Evolutionary conservation across 2,113 vertebrate species (phyloP), one percentile per base, ranked within the genome.

Genomic region (Sinocyclocheilus rhinocerous): DNA sequence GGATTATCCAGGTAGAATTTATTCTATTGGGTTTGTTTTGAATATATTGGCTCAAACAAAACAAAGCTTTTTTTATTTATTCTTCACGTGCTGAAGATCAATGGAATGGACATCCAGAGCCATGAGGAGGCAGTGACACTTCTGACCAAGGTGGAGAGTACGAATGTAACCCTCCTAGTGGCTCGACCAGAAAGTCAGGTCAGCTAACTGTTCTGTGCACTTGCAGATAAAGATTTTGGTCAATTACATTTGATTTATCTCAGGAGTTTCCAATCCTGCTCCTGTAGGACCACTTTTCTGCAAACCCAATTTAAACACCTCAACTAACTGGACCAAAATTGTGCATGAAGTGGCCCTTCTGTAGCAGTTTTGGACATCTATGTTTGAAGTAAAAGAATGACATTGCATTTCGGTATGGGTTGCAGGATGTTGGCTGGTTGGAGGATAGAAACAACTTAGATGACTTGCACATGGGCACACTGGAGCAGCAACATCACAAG

Each of bases 361-460:
- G 20, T 0, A 75, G 39, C 22, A 75, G 22, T 22, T 75, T 24
- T 24, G 72, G 39, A 75, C 11, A 75, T 6, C 20, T 7, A 18
- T 24, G 26, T 33, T 57, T 63, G 1, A 65, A 67, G 24, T 45
- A 7, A 61, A 24, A 87, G 22, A 55, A 70, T 55, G n/a, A 50
- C 42, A 87, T 69, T 26, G 20, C 45, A 63, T 13, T 63, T 63
- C 12, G 90, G 82, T 85, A 84, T 48, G 65, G 22, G 2, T 91
- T 98, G 97, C 95, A 98, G 95, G 97, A 98, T 15, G 97, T 97
- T 91, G 96, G 96, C 90, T 98, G 97, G 97, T 93, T 98, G 96
- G 97, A 98, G 22, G 97, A 98, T 93, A 95, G 97, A 89, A 98
- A 98, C 0, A 96, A 96, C 95, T 97, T 98, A 90, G 98, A 99